A percentile compares a stretch with the other conserved stretches of the same genome.
These are phyloP conservation scores for Lasioglossum zephyrum DNA, from an alignment of 2,888 invertebrate species.

Conservation along the genomic window DNA sequence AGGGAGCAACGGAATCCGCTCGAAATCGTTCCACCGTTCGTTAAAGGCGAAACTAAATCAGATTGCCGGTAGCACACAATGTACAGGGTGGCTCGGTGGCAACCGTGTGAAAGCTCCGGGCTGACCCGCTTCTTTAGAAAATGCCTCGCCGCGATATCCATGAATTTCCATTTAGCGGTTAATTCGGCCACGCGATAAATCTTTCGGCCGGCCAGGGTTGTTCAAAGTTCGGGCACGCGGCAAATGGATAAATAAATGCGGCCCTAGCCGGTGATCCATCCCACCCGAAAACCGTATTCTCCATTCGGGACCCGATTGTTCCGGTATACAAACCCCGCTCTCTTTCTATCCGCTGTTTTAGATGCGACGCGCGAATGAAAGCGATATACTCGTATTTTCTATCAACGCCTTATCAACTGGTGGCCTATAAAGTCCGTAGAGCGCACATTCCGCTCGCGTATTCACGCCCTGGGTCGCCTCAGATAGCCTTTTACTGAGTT, in stretches of 20 bases:
- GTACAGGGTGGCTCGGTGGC: constrained; percentile 8
- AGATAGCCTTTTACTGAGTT: not conserved
- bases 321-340: not conserved
- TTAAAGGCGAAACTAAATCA: constrained; percentile 49
- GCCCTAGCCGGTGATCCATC: not conserved
- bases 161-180: constrained; percentile 45
- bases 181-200: constrained; percentile 34
- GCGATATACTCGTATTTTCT: not conserved
- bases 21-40: constrained; percentile 36
- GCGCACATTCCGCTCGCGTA: not conserved
- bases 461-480: not conserved
- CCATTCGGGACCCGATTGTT: not conserved
- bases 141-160: constrained; percentile 22
- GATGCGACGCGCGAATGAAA: not conserved
- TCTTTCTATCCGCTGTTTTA: not conserved
- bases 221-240: constrained; percentile 13
- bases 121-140: constrained; percentile 40
- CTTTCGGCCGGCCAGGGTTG: not conserved
- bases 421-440: not conserved
- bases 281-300: not conserved
- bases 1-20: not conserved
- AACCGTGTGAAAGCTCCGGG: constrained; percentile 18
- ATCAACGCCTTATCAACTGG: constrained; percentile 7
- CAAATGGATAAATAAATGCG: constrained; percentile 13
- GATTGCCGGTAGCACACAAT: constrained; percentile 26